Evolutionary conservation across 23 tunicate genomes (phyloP).

Genomic region (Halocynthia aurantium): DNA sequence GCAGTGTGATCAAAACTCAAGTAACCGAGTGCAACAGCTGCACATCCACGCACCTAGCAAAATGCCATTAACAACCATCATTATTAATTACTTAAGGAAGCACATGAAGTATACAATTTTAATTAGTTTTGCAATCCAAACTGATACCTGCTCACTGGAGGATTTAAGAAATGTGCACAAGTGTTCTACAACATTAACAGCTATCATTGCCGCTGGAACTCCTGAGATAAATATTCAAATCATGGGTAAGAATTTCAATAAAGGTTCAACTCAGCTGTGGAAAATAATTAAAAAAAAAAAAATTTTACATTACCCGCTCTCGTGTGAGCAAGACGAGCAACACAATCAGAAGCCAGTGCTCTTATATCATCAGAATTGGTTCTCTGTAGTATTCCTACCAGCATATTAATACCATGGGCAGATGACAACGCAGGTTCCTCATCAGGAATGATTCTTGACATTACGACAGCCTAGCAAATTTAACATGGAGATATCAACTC

Average conservation of each 20-base stretch:
- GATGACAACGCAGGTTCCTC: slow-evolving; percentile 83
- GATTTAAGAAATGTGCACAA: slow-evolving; percentile 37
- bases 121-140: not conserved
- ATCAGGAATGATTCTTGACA: slow-evolving; percentile 86
- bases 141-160: slow-evolving; percentile 54
- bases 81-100: no score
- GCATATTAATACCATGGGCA: slow-evolving; percentile 59
- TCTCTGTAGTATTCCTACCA: slow-evolving; percentile 37
- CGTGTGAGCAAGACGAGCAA: slow-evolving; percentile 75
- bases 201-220: slow-evolving; percentile 76
- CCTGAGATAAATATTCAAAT: slow-evolving; percentile 32
- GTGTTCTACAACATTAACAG: slow-evolving; percentile 48
- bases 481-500: no score
- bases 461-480: slow-evolving; percentile 48
- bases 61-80: not conserved
- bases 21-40: slow-evolving; percentile 79
- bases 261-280: not conserved
- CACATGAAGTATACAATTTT: no score
- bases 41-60: slow-evolving; percentile 66
- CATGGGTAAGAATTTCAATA: not conserved
- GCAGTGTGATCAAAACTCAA: slow-evolving; percentile 81
- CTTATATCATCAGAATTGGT: slow-evolving; percentile 35
- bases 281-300: not conserved
- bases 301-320: slow-evolving; percentile 55
- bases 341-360: slow-evolving; percentile 77